Evolutionary conservation across 2,797 vertebrate genomes (phyloP), one percentile per base, ranked within the genome.

Genomic region (Anguilla obscura): DNA sequence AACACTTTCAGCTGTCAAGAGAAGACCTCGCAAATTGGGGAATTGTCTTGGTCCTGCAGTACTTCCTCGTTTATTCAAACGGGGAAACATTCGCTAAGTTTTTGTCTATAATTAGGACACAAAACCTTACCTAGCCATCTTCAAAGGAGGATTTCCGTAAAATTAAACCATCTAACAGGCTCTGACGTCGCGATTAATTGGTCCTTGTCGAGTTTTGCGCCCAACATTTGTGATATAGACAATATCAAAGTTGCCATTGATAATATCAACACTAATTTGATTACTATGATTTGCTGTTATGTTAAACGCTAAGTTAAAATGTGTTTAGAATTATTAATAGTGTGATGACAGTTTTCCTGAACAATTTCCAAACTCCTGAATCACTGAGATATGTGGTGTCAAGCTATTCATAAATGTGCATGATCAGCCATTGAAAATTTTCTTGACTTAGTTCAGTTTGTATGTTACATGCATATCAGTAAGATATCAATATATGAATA

Each of bases 1-100:
- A 93, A 92, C 91, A 94, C 94, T 94, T 95, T 95, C 96, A 96
- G 95, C 95, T 96, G 95, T 93, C 95, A 91, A 90, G 90, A 94
- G 94, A 95, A 93, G 94, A 94, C 93, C 91, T 92, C 93, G 91
- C 93, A 94, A 94, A 94, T 91, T 91, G 90, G 92, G 89, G 92
- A 91, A 89, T 89, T 89, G 88, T 88, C 89, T 86, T 88, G 90
- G 92, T 56, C 85, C 85, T 85, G 63, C 24, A 82, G 36, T 50
- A 54, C 85, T 79, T 90, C 85, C 45, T 85, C 50, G 4, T 54
- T 85, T 33, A 36, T 58, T 86, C n/a, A 74, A 54, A 33, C 50
- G 18, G 1, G 27, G 14, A 86, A 63, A 54, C 74, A 52, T 79
- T 52, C 16, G 58, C 27, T 36, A 24, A 18, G n/a, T 2, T 86